Base-by-base conservation (phyloP, 2,888 invertebrate species). In the Acrobasis consociella region DNA sequence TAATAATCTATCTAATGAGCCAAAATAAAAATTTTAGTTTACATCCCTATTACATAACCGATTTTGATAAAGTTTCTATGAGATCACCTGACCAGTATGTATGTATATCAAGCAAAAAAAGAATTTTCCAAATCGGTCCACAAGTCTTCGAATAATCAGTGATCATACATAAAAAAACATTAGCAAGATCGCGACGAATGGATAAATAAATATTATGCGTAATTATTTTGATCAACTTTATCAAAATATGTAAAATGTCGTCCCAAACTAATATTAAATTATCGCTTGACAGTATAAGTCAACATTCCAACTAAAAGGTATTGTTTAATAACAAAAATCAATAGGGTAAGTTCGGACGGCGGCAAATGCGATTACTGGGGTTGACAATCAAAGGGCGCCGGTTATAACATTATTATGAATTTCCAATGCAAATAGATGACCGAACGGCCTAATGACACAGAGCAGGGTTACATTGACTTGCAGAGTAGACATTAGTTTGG, bases 401-500 rank as follows among this genome's bases (percentile, higher is more conserved):
- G 72, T 86, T 84, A 86, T 85, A 77, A 78, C 77, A 81, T 88
- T 90, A 89, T 85, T 87, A 87, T 86, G 78, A 87, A 88, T 90
- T 89, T 84, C 86, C 84, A 88, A 88, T 89, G 87, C 89, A 91
- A 91, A 91, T 89, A 90, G 82, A 78, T 85, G 84, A 81, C 82
- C 82, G 70, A 67, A 75, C 76, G 77, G 77, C 78, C 76, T 70
- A 70, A 60, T 65, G 65, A n/a, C 78, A 78, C 70, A 81, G 75
- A 80, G 39, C 68, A 67, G 50, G 65, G 46, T 46, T 7, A 53
- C 37, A 37, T n/a, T 61, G 58, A 63, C 17, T 1, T 7, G 58
- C 66, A 69, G 69, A 65, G 0, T n/a, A 56, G 69, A 61, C 61
- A 60, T n/a, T 17, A 38, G 22, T 53, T 52, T 51, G 31, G 46